These are phyloP conservation scores for Falcunculus frontatus DNA, from an alignment of 2,113 vertebrate genomes.

Conservation along the genomic window DNA sequence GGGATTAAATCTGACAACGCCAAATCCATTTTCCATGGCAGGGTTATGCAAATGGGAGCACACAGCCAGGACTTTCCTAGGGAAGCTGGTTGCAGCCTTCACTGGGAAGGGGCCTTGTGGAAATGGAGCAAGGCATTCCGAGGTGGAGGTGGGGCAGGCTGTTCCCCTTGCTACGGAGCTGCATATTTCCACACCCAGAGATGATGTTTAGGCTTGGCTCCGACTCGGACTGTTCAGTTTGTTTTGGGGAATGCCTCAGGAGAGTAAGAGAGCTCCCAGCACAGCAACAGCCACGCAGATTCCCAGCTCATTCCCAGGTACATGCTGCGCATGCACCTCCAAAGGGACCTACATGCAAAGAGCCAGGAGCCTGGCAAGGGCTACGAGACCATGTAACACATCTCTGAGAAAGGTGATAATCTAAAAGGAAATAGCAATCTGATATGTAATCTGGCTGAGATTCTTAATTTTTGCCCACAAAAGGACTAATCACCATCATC, in stretches of 20 bases:
- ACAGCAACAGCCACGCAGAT: rapidly evolving
- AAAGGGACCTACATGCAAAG: background rate
- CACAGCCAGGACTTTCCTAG: background rate
- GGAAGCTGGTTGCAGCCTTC: background rate
- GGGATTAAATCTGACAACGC: background rate
- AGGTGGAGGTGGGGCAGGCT: background rate
- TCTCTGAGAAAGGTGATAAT: background rate
- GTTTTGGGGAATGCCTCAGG: background rate
- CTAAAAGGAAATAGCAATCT: background rate
- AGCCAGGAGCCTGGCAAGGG: background rate
- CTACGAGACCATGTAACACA: background rate
- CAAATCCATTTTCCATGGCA: background rate
- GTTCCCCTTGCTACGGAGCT: background rate
- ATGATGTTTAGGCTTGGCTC: background rate
- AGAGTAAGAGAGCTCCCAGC: background rate
- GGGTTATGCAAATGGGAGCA: background rate
- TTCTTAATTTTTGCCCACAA: background rate
- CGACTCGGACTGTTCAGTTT: rapidly evolving
- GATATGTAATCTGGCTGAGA: background rate
- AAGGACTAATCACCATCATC: background rate
- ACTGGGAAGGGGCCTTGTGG: background rate
- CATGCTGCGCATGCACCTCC: rapidly evolving
- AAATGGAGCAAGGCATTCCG: background rate
- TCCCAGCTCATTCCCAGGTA: background rate
- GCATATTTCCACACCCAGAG: background rate